Evolutionary conservation across 37 sponge, comb jelly and placozoan species (phyloP).

Genomic region (Diacarnus erythraeanus): DNA sequence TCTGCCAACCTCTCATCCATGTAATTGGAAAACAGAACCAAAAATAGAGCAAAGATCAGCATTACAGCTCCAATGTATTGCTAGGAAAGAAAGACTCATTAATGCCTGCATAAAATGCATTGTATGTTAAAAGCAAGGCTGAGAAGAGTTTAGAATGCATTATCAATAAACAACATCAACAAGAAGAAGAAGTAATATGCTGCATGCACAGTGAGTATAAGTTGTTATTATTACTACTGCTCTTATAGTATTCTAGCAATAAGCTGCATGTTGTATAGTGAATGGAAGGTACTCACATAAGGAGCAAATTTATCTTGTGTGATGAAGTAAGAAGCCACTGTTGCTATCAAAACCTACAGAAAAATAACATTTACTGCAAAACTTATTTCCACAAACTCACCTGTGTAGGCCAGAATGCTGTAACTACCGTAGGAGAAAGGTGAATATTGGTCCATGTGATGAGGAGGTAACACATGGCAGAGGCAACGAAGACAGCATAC

Average conservation of each 20-base stretch:
- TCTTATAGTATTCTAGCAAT: too few species aligned
- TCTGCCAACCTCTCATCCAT: conserved; percentile 42
- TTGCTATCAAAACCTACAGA: conserved; percentile 56
- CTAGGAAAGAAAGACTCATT: too few species aligned
- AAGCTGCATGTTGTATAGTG: neutral
- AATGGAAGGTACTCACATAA: conserved; percentile 8
- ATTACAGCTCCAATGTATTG: conserved; percentile 80
- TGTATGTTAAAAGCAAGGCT: too few species aligned
- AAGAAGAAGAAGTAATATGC: too few species aligned
- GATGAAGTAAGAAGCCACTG: conserved; percentile 45
- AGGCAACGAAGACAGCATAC: conserved; percentile 80
- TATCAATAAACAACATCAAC: too few species aligned
- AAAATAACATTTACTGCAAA: too few species aligned
- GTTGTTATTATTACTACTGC: too few species aligned
- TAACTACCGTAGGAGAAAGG: conserved; percentile 61
- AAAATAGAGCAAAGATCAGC: conserved; percentile 65
- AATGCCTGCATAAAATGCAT: neutral
- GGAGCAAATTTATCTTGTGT: conserved; percentile 41
- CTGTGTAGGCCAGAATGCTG: conserved; percentile 90
- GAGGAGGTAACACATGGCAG: conserved; percentile 82
- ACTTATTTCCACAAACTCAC: conserved; percentile 14
- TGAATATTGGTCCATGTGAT: conserved; percentile 81
- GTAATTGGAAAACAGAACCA: conserved; percentile 69
- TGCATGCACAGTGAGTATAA: neutral
- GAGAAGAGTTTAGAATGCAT: too few species aligned